Conservation (phyloP, 2,888 invertebrate genomes). For the Unio pictorum region DNA sequence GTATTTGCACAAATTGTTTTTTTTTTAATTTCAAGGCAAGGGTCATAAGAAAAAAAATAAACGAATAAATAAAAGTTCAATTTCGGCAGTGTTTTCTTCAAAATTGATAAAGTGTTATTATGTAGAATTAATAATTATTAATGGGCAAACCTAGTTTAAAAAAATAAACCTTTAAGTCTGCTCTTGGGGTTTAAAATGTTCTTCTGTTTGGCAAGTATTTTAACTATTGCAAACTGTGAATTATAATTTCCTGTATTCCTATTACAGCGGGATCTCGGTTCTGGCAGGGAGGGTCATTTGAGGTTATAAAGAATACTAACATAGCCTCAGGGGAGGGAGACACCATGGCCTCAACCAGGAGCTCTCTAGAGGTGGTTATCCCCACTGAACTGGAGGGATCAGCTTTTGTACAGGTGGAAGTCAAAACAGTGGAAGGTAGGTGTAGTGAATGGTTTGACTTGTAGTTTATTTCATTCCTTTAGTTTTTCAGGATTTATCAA, state of each 20-base stretch:
- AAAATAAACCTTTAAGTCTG: too few relatives aligned
- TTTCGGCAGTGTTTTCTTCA: too few relatives aligned
- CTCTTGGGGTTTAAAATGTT: background rate
- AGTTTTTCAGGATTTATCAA: too few relatives aligned
- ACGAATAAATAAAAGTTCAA: too few relatives aligned
- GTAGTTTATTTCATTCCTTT: too few relatives aligned
- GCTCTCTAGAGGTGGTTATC: slow-evolving; percentile 90
- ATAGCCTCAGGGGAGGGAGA: slow-evolving; percentile 26
- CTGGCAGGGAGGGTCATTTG: slow-evolving; percentile 93
- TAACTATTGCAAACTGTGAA: background rate
- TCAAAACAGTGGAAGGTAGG: slow-evolving; percentile 84
- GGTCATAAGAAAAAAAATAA: too few relatives aligned
- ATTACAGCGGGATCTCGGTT: slow-evolving; percentile 89
- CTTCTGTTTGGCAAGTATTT: background rate
- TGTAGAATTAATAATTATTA: too few relatives aligned
- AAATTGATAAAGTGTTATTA: too few relatives aligned
- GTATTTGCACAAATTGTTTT: too few relatives aligned
- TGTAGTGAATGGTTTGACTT: background rate
- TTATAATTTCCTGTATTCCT: slow-evolving; percentile 1
- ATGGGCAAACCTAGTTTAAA: too few relatives aligned
- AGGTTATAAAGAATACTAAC: slow-evolving; percentile 87
- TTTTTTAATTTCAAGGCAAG: too few relatives aligned
- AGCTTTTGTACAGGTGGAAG: slow-evolving; percentile 95
- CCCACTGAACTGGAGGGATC: slow-evolving; percentile 96
- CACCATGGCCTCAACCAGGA: slow-evolving; percentile 26